Evolutionary conservation across 1,140 invertebrate species (phyloP), one percentile per base, ranked within the genome.

Genomic region (Drosophila sproati): DNA sequence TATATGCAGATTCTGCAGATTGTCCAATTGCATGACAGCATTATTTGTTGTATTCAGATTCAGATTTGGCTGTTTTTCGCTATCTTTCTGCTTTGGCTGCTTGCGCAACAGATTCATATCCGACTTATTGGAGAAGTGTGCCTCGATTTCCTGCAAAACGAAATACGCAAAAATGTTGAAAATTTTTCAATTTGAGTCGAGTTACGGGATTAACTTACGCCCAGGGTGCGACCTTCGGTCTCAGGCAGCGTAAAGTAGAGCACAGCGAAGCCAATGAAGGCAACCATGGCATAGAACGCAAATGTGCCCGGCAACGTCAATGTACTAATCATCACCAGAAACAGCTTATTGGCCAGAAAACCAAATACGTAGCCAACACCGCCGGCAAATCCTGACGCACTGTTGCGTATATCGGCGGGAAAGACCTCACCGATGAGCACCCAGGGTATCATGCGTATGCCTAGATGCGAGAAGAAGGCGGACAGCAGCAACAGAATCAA

Each of bases 141-240:
- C 95, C 72, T 95, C 94, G 10, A 95, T 95, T 92, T 98, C 96
- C 73, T 95, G 94, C 7, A 55, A 60, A 34, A 56, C 20, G 2
- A 32, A 45, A 4, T 0, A 50, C 48, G 6, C 34, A 55, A 7
- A 43, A 12, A 28, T 41, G 2, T 35, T 63, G 28, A n/a, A 45
- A 8, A n/a, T 7, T 10, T 20, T 5, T 48, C 1, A n/a, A 34
- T 43, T 12, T 20, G 20, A 1, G 20, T 39, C 28, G 37, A 31
- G 5, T 7, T 3, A 8, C 0, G 32, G 45, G 2, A 2, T 73
- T 29, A 35, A 73, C 91, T 86, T 80, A 92, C 91, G 8, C 70
- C 82, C 3, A 98, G 92, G 0, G 95, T 95, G 85, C 96, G 95
- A 0, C 96, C 96, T 92, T 98, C 97, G 0, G 97, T 98, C 93